A percentile compares a stretch with the other conserved stretches of the same genome.
These are phyloP conservation scores for Hassar affinis DNA, from an alignment of 2,113 vertebrate species.

Conservation along the genomic window DNA sequence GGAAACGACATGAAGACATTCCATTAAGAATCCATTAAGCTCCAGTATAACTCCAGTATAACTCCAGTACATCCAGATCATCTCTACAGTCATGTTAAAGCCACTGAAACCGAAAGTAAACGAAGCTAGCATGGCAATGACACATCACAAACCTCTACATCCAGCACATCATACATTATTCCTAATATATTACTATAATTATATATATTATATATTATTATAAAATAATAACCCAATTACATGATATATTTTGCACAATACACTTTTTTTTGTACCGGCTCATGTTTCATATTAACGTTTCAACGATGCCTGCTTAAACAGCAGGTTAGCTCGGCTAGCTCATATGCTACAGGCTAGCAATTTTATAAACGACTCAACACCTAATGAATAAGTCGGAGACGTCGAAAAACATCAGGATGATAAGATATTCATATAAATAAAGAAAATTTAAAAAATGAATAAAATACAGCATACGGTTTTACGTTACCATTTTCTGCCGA, in stretches of 20 bases:
- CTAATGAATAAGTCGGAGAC: no score
- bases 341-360: not conserved
- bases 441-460: not conserved
- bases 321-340: not conserved
- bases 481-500: conserved; percentile 42
- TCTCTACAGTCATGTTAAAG: not conserved
- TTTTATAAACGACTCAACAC: not conserved
- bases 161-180: not conserved
- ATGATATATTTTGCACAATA: not conserved
- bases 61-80: not conserved
- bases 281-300: not conserved
- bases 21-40: no score
- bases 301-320: not conserved
- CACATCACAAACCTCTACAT: conserved; percentile 38
- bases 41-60: no score
- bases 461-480: not conserved
- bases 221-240: no score
- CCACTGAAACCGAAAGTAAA: conserved; percentile 28
- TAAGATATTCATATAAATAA: not conserved
- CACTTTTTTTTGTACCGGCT: not conserved
- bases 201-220: no score
- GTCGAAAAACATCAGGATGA: not conserved
- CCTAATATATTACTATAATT: no score
- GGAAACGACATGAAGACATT: not conserved
- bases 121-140: conserved; percentile 36